These are phyloP conservation scores for Cryptus viduatorius DNA, from an alignment of 2,888 invertebrate genomes.

Conservation along the genomic window DNA sequence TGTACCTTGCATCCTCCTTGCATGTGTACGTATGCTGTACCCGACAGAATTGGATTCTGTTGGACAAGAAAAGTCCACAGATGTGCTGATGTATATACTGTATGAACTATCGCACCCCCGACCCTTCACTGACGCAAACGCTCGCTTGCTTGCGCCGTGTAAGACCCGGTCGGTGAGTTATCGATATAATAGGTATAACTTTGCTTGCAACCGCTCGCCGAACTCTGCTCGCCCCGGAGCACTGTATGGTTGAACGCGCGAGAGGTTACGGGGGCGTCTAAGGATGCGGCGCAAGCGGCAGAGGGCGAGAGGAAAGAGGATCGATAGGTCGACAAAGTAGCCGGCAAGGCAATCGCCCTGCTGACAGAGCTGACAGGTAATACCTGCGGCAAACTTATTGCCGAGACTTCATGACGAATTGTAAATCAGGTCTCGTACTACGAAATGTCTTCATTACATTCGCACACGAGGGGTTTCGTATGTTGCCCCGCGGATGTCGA, in stretches of 20 bases:
- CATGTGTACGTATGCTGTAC: not conserved
- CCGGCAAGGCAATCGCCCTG: conserved; percentile 73
- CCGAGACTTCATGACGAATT: conserved; percentile 73
- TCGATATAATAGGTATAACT: conserved; percentile 65
- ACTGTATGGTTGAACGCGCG: conserved; percentile 51
- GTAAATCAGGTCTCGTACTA: conserved; percentile 75
- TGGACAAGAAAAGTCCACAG: conserved; percentile 39
- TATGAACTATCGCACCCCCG: conserved; percentile 24
- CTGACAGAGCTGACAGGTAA: conserved; percentile 76
- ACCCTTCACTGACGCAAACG: conserved; percentile 57
- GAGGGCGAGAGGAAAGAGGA: conserved; percentile 49
- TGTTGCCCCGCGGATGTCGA: conserved; percentile 41
- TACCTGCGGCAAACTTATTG: conserved; percentile 78
- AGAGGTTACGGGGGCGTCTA: conserved; percentile 63
- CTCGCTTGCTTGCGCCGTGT: conserved; percentile 33
- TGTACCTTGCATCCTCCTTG: conserved; percentile 9
- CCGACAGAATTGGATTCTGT: not conserved
- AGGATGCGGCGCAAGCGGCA: conserved; percentile 30
- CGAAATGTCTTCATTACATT: conserved; percentile 75
- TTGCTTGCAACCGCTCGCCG: conserved; percentile 57
- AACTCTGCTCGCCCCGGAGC: conserved; percentile 54
- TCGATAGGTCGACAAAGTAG: conserved; percentile 75
- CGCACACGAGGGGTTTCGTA: conserved; percentile 37
- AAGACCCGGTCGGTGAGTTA: conserved; percentile 61
- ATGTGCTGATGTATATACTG: conserved; percentile 21